Evolutionary conservation across 1,140 invertebrate species (phyloP).

Genomic region (Ladona fulva): DNA sequence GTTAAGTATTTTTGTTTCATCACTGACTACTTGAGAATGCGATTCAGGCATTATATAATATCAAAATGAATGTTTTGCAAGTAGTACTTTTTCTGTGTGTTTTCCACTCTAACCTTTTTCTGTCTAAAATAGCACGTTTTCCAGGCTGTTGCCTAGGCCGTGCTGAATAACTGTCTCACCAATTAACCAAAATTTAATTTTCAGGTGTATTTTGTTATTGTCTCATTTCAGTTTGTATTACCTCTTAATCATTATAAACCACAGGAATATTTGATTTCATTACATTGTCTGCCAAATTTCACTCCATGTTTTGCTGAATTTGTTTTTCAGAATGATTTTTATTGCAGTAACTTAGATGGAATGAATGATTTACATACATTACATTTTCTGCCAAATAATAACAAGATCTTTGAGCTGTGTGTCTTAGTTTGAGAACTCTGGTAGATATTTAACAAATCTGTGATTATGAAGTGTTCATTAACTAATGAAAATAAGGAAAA

Average conservation of each 20-base stretch:
- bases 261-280: background rate
- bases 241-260: background rate
- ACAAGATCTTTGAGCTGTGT: too few species aligned
- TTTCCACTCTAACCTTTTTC: background rate
- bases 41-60: too few species aligned
- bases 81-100: background rate
- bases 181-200: background rate
- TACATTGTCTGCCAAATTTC: background rate
- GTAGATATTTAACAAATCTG: too few species aligned
- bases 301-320: background rate
- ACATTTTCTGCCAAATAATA: too few species aligned
- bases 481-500: too few species aligned
- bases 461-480: too few species aligned
- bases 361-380: too few species aligned
- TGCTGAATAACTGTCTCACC: background rate
- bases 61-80: too few species aligned
- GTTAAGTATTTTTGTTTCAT: background rate
- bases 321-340: background rate
- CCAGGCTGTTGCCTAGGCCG: background rate
- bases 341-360: too few species aligned
- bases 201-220: background rate
- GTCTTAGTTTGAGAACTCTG: too few species aligned
- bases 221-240: background rate
- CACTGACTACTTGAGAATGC: too few species aligned
- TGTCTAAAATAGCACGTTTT: background rate